Percentiles rank a stretch among this genome's conserved stretches.
These are phyloP conservation scores for Drosophila murphyi DNA, from an alignment of 1,140 invertebrate genomes.

Conservation along the genomic window DNA sequence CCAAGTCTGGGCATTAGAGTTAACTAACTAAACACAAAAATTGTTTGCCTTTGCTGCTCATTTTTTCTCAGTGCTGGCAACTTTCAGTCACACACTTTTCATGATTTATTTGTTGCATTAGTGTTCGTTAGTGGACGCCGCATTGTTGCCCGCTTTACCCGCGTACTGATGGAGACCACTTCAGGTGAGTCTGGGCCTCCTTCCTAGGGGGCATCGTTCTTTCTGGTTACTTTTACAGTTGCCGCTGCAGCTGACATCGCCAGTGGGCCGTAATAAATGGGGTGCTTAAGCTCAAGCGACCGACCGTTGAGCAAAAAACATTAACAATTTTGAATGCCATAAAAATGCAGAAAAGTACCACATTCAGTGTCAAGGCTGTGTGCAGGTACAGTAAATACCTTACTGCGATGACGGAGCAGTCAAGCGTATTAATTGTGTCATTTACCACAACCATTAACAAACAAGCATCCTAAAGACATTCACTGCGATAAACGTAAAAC, in stretches of 20 bases:
- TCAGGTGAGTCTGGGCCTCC: conserved; percentile 29
- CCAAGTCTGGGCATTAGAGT: neutral
- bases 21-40: neutral
- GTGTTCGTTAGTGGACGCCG: conserved; percentile 41
- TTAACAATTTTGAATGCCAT: conserved; percentile 57
- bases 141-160: conserved; percentile 1
- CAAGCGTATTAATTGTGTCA: conserved; percentile 53
- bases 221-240: neutral
- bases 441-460: conserved; percentile 42
- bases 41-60: neutral
- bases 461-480: conserved; percentile 41
- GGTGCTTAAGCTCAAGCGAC: conserved; percentile 5
- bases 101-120: conserved; percentile 74
- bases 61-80: conserved; percentile 19
- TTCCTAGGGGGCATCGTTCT: conserved; percentile 48
- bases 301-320: conserved; percentile 25
- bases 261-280: conserved; percentile 49
- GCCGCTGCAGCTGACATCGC: conserved; percentile 11
- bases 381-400: conserved; percentile 53
- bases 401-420: conserved; percentile 39
- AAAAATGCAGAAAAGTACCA: conserved; percentile 51
- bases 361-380: conserved; percentile 5
- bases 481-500: no score
- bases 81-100: conserved; percentile 23
- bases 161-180: conserved; percentile 31